Evolutionary conservation across 2,888 invertebrate genomes (phyloP).

Genomic region (Psococerastis gibbosa): DNA sequence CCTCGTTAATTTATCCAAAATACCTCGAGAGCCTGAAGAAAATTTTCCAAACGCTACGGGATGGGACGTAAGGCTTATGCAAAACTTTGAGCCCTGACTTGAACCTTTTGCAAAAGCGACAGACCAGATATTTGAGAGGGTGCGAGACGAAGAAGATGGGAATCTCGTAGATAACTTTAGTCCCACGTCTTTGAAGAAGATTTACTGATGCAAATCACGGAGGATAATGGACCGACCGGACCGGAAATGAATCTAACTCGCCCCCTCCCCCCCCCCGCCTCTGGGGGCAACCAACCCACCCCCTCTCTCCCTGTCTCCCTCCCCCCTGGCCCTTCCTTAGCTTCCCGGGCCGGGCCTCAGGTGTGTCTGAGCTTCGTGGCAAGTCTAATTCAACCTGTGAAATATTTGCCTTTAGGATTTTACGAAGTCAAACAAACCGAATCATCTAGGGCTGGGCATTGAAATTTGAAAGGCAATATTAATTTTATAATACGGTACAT

Average conservation of each 20-base stretch:
- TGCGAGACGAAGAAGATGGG: neutral
- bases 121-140: neutral
- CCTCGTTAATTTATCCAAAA: constrained; percentile 10
- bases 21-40: neutral
- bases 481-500: no score
- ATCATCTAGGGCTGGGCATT: no score
- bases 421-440: no score
- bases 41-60: neutral
- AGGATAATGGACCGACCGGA: constrained; percentile 10
- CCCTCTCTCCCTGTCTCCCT: no score
- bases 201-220: constrained; percentile 11
- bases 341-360: neutral
- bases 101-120: neutral
- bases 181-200: constrained; percentile 8
- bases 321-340: no score
- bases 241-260: constrained; percentile 10
- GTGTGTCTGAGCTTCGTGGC: neutral
- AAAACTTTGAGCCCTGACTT: neutral
- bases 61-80: neutral
- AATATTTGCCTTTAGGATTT: neutral
- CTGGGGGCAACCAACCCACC: neutral
- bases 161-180: neutral
- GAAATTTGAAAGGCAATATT: no score
- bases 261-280: neutral
- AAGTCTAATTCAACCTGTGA: neutral